Conservation (phyloP, 2,888 invertebrate species). For the Onchidella celtica region DNA sequence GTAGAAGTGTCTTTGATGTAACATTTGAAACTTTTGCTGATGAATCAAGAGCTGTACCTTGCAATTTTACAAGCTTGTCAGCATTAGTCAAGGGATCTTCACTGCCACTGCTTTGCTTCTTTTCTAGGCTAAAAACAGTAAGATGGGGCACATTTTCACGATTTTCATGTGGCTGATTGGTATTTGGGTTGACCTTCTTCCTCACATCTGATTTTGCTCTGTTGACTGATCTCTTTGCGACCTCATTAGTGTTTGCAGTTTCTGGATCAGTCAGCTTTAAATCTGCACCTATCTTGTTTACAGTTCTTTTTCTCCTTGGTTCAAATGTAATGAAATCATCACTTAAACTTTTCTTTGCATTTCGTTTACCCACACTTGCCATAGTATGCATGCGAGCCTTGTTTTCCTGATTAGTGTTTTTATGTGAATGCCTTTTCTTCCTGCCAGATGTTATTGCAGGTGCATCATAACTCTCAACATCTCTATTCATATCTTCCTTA, state of each 20-base stretch:
- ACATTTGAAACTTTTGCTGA: not conserved
- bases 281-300: not conserved
- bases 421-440: too few relatives aligned
- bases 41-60: not conserved
- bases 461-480: too few relatives aligned
- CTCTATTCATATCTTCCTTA: too few relatives aligned
- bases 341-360: conserved; percentile 4
- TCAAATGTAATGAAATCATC: conserved; percentile 19
- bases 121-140: not conserved
- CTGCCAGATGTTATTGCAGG: too few relatives aligned
- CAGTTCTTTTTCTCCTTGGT: not conserved
- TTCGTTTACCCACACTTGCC: conserved; percentile 32
- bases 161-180: not conserved
- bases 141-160: not conserved
- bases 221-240: not conserved
- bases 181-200: not conserved
- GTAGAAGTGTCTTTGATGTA: not conserved
- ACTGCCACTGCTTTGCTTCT: not conserved
- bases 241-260: not conserved
- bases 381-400: not conserved
- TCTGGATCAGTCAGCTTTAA: not conserved
- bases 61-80: not conserved
- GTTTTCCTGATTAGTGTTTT: not conserved
- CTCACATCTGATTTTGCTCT: not conserved
- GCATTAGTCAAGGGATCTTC: not conserved